Conservation (phyloP, 2,113 vertebrate species). For the Anhinga anhinga region DNA sequence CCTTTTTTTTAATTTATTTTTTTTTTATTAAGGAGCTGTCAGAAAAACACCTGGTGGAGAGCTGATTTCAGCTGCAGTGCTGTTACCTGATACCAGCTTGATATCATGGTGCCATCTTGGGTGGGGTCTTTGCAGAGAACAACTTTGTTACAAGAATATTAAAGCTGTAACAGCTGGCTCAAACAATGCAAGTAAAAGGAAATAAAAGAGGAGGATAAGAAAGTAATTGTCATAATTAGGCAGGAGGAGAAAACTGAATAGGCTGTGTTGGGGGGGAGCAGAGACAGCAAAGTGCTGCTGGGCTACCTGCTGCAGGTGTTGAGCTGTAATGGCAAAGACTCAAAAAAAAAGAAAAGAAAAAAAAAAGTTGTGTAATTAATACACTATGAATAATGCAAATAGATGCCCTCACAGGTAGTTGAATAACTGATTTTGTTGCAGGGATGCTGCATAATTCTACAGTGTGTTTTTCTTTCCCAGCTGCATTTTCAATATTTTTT, state of each 20-base stretch:
- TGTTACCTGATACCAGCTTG: not conserved
- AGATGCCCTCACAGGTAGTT: constrained; percentile 4
- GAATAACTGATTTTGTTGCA: constrained; percentile 35
- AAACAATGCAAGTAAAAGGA: not conserved
- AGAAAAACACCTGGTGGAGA: not conserved
- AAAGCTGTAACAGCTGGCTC: not conserved
- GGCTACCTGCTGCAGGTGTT: constrained; percentile 20
- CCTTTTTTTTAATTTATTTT: not conserved
- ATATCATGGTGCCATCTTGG: not conserved
- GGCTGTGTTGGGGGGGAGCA: not conserved
- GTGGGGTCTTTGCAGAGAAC: not conserved
- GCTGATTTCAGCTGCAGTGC: not conserved
- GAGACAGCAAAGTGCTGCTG: not conserved
- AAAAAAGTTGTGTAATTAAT: constrained; percentile 16
- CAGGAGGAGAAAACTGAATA: constrained; percentile 25
- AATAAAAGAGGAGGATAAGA: constrained; percentile 29
- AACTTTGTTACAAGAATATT: not conserved
- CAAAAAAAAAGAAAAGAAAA: not conserved
- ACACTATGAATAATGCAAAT: constrained; percentile 42
- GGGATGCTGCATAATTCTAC: not conserved
- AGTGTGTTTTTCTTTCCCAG: not conserved
- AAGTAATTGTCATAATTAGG: constrained; percentile 44
- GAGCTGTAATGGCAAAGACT: constrained; percentile 1
- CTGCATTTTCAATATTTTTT: not conserved
- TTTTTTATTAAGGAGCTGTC: not conserved